Percentiles rank a stretch among this genome's conserved stretches.
Evolutionary conservation across 2,797 vertebrate genomes (phyloP).

Genomic region (Threskiornis aethiopicus): DNA sequence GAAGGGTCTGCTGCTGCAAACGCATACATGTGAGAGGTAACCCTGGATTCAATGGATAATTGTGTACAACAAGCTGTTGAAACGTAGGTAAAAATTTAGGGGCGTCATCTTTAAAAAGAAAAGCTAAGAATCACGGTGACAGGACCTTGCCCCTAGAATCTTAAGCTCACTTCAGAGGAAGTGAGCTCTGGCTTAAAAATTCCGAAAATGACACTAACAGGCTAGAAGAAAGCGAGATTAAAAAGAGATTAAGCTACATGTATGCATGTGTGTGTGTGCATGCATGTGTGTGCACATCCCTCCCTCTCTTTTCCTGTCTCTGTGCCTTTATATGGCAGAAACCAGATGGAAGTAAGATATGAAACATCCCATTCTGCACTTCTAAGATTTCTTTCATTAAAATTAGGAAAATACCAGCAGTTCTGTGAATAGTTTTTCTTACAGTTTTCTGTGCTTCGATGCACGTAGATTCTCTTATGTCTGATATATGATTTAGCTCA

Average conservation of each 20-base stretch:
- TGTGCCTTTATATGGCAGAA: background rate
- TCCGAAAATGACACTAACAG: background rate
- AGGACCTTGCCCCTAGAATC: background rate
- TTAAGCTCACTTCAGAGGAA: background rate
- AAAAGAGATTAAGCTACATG: background rate
- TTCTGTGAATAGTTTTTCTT: background rate
- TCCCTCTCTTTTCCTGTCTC: background rate
- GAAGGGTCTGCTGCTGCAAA: background rate
- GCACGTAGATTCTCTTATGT: background rate
- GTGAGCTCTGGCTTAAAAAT: background rate
- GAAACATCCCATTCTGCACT: background rate
- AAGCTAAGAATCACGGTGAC: background rate
- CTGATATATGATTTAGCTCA: background rate
- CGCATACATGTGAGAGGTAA: background rate
- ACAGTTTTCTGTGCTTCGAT: background rate
- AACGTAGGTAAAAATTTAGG: background rate
- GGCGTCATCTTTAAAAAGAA: background rate
- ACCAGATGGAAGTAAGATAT: background rate
- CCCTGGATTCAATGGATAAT: background rate
- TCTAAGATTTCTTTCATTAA: background rate
- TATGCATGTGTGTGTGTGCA: background rate
- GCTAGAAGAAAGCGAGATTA: background rate
- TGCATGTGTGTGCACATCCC: accelerated
- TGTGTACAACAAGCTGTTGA: background rate
- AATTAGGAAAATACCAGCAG: background rate